These are phyloP conservation scores for Gymnoscelis rufifasciata DNA, from an alignment of 2,888 invertebrate genomes.

Conservation along the genomic window DNA sequence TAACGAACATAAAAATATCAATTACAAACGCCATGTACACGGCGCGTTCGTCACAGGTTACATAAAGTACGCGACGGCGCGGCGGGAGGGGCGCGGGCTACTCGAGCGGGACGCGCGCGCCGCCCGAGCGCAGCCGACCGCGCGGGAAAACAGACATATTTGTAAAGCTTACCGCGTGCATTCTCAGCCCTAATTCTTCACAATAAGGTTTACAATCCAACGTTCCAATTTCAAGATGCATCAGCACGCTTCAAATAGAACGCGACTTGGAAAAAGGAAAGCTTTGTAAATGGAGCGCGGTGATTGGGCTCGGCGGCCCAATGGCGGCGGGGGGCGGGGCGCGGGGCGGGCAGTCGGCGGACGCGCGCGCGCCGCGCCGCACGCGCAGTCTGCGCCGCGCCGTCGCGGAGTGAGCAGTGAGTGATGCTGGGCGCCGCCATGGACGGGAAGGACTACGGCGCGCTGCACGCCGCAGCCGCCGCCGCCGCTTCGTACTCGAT, in stretches of 20 bases:
- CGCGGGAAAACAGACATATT: conserved; percentile 69
- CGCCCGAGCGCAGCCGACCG: conserved; percentile 72
- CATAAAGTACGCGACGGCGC: neutral
- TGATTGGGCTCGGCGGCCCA: conserved; percentile 71
- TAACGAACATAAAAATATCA: conserved; percentile 65
- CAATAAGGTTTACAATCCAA: conserved; percentile 33
- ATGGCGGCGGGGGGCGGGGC: conserved; percentile 60
- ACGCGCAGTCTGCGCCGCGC: neutral
- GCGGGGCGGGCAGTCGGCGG: conserved; percentile 48
- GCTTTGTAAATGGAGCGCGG: conserved; percentile 73
- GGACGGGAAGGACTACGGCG: conserved; percentile 76
- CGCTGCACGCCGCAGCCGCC: conserved; percentile 71
- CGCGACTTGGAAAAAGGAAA: conserved; percentile 73
- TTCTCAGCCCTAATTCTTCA: fast-evolving
- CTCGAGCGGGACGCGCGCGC: conserved; percentile 49
- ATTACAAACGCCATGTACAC: conserved; percentile 45
- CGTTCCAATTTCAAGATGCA: conserved; percentile 44
- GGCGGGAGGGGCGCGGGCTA: conserved; percentile 22
- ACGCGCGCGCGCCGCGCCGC: conserved; percentile 24
- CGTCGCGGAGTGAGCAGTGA: conserved; percentile 39
- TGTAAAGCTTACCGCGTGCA: conserved; percentile 13
- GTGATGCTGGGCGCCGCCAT: conserved; percentile 71
- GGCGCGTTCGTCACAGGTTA: conserved; percentile 22
- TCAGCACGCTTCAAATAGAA: conserved; percentile 75
- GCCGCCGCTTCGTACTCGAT: conserved; percentile 68